A percentile compares a stretch with the other conserved stretches of the same genome.
phyloP scores from a whole-genome alignment of 2,113 vertebrate species.

The Sorex araneus region DNA sequence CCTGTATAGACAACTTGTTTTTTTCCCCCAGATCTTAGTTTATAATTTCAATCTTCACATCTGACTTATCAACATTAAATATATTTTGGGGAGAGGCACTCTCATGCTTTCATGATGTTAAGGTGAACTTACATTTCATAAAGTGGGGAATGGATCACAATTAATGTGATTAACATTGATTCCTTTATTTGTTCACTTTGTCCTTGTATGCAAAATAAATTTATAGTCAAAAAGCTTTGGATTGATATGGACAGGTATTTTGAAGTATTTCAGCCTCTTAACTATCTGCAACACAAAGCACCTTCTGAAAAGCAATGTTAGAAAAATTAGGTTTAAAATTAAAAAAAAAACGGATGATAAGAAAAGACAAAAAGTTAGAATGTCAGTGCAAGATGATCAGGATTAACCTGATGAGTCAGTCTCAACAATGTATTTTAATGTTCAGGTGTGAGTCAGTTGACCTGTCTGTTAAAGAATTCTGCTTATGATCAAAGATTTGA shows the following conservation, averaged over 20 bases:
- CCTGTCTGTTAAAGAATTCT: neutral
- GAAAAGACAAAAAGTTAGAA: neutral
- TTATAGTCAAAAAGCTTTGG: constrained; percentile 39
- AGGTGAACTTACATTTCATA: neutral
- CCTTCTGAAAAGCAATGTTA: neutral
- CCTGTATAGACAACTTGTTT: neutral
- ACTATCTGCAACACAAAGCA: neutral
- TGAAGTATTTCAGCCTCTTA: neutral
- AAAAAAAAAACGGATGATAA: too few species aligned
- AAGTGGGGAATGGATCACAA: constrained; percentile 19
- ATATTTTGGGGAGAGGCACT: constrained; percentile 10
- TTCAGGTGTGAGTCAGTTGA: neutral
- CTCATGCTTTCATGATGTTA: constrained; percentile 13
- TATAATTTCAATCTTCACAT: neutral
- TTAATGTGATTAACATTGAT: constrained; percentile 30
- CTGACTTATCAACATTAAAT: constrained; percentile 14
- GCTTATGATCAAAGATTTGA: constrained; percentile 23
- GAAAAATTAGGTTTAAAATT: too few species aligned
- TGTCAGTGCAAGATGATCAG: neutral
- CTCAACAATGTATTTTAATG: neutral
- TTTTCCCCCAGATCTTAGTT: neutral
- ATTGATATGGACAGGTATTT: neutral
- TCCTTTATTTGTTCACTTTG: constrained; percentile 48
- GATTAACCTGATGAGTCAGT: neutral
- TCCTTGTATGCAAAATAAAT: neutral